Conservation (phyloP, 2,113 vertebrate genomes). For the Ophthalmolycus amberensis region DNA sequence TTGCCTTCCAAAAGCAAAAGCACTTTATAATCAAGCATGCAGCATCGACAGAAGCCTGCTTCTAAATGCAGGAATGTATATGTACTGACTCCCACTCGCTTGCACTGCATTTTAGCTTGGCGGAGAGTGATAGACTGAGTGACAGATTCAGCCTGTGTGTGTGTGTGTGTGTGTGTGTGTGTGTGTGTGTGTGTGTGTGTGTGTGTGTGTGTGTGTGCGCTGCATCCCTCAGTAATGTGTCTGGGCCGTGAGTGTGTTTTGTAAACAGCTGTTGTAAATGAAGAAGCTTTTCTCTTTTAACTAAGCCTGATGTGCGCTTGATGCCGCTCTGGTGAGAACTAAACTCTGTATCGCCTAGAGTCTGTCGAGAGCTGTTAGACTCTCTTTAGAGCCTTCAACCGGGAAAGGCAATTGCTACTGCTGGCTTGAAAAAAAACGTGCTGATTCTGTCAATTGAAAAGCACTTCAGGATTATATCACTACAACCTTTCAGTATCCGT, state of each 20-base stretch:
- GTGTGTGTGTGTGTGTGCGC: not conserved
- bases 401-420: slow-evolving; percentile 29
- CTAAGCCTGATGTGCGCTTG: slow-evolving; percentile 32
- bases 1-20: slow-evolving; percentile 1
- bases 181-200: not conserved
- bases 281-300: slow-evolving; percentile 41
- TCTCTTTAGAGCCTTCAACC: slow-evolving; percentile 25
- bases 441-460: not conserved
- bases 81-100: slow-evolving; percentile 37
- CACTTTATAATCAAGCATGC: slow-evolving; percentile 18
- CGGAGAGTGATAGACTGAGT: slow-evolving; percentile 8
- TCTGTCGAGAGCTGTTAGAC: slow-evolving; percentile 36
- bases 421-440: slow-evolving; percentile 1
- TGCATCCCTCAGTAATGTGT: not conserved
- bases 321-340: slow-evolving; percentile 38
- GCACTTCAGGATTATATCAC: not conserved
- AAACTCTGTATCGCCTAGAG: slow-evolving; percentile 19
- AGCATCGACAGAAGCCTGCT: not conserved
- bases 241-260: slow-evolving; percentile 31
- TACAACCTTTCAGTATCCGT: not conserved
- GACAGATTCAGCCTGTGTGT: slow-evolving; percentile 9
- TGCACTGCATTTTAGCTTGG: slow-evolving; percentile 16
- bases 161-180: not conserved
- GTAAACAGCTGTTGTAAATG: slow-evolving; percentile 42
- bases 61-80: slow-evolving; percentile 23